Evolutionary conservation across 2,113 vertebrate genomes (phyloP).

Genomic region (Proterorhinus semilunaris): DNA sequence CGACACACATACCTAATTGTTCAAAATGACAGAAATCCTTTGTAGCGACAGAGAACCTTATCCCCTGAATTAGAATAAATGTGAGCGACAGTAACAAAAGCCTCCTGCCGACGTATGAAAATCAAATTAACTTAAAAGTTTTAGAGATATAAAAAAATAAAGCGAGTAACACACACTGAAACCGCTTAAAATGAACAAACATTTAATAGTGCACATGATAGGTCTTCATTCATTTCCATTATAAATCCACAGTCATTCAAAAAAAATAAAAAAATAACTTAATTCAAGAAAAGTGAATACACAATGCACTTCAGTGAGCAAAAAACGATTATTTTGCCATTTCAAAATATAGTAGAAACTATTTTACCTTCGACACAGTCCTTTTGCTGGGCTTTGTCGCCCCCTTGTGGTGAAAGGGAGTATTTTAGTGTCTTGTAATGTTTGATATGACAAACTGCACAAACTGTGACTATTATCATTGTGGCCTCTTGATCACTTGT

Average conservation of each 20-base stretch:
- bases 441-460: slow-evolving; percentile 37
- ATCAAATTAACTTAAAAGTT: background rate
- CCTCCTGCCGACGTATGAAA: too few species aligned
- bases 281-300: slow-evolving; percentile 33
- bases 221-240: slow-evolving; percentile 28
- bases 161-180: background rate
- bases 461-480: slow-evolving; percentile 14
- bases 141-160: background rate
- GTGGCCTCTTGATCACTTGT: background rate
- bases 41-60: too few species aligned
- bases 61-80: background rate
- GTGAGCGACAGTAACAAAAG: too few species aligned
- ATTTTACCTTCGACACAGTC: background rate
- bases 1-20: too few species aligned
- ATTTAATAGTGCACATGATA: slow-evolving; percentile 46
- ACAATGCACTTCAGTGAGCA: slow-evolving; percentile 17
- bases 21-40: too few species aligned
- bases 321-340: background rate
- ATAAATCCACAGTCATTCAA: slow-evolving; percentile 45
- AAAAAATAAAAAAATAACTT: slow-evolving; percentile 53
- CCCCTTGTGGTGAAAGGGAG: slow-evolving; percentile 7
- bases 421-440: slow-evolving; percentile 35
- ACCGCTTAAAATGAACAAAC: slow-evolving; percentile 34
- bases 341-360: slow-evolving; percentile 4
- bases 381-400: background rate